Conservation (phyloP, 2,113 vertebrate genomes). For the Lynx canadensis region DNA sequence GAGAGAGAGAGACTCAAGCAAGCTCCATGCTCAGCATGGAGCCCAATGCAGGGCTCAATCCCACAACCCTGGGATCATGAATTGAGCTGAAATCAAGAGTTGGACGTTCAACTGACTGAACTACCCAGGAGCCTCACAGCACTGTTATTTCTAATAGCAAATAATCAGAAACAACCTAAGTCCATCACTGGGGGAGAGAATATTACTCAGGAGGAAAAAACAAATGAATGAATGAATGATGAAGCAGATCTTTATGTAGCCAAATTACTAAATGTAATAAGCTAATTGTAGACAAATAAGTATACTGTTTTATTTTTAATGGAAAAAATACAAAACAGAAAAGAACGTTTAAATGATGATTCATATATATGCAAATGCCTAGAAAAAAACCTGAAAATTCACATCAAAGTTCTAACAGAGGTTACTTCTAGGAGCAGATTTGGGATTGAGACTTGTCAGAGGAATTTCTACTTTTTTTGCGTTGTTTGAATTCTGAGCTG, state of each 20-base stretch:
- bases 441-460: not conserved
- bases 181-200: not conserved
- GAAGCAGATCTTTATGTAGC: not conserved
- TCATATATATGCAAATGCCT: not conserved
- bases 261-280: not conserved
- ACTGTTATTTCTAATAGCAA: constrained; percentile 24
- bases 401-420: not conserved
- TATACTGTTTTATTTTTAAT: not conserved
- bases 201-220: not conserved
- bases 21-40: too few relatives aligned
- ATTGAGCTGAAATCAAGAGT: too few relatives aligned
- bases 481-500: constrained; percentile 52
- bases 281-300: not conserved
- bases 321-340: constrained; percentile 24
- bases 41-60: too few relatives aligned
- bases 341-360: not conserved
- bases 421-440: not conserved
- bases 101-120: too few relatives aligned
- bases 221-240: not conserved
- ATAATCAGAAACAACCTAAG: constrained; percentile 24
- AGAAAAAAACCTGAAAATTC: not conserved
- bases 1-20: too few relatives aligned
- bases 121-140: not conserved
- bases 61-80: too few relatives aligned
- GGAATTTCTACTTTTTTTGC: not conserved